Base-by-base conservation (phyloP, 2,888 invertebrate genomes). In the Scaptomyza polygonia region DNA sequence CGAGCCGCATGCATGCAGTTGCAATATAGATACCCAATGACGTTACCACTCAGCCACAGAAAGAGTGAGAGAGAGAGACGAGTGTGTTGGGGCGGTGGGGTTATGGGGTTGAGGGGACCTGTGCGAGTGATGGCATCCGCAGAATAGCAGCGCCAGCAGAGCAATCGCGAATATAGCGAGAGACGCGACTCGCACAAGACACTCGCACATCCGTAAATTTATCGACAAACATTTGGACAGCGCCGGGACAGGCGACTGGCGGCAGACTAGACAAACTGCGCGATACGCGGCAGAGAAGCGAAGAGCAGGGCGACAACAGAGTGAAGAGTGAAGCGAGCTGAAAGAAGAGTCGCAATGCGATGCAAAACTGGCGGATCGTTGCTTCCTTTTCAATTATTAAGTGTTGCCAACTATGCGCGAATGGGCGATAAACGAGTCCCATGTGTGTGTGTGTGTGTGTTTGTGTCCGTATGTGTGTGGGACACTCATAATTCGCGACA, bases 351-450 rank as follows among this genome's bases (percentile, higher is more conserved):
- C 42, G 43, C 11, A 36, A 25, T 25, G 48, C 76, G 57, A 70
- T 65, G 72, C 73, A 58, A 70, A 39, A 65, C 73, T 59, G 76
- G 56, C 57, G 68, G 87, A 88, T 89, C 89, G 83, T 81, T 86
- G 87, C 82, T 88, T 88, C 89, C 90, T 89, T 88, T 89, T 89
- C 88, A 89, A 89, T 88, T 88, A 89, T 88, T 88, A 89, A 89
- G 88, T 88, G 87, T 86, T 79, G 83, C 86, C 76, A 78, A 77
- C 78, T 73, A 78, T 77, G 79, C 79, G 72, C 79, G 79, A 88
- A 86, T 86, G 74, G 86, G 83, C 86, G 83, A 88, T 86, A 88
- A 84, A 88, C 77, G 74, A 63, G 72, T 44, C 65, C 61, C 58
- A 59, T 68, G 55, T 71, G 67, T 43, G 32, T 43, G 30, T 43